Evolutionary conservation across 1,140 invertebrate genomes (phyloP), one percentile per base, ranked within the genome.

Genomic region (Leptinotarsa undecemlineata): DNA sequence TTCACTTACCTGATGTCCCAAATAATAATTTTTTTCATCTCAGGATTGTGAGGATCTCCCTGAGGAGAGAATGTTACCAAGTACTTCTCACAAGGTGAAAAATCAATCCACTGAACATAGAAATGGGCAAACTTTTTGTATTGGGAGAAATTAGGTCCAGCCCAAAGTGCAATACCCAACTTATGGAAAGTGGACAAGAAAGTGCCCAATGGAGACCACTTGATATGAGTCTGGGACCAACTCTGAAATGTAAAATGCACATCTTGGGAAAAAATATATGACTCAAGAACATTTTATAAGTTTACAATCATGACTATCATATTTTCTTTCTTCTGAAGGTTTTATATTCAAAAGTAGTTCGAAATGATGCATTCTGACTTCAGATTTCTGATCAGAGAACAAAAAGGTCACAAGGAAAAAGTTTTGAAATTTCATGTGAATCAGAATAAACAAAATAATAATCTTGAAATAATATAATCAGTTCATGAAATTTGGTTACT

Each of bases 71-170:
- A 98, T 0, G 96, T 97, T 0, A 98, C 96, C 61, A 99, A 85
- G 85, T 98, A 99, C 87, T 96, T 96, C 88, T 99, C 98, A 86
- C 94, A 95, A 0, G 98, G 98, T 61, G 98, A 99, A 85, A 99
- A 99, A 79, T 98, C 98, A 73, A 99, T 96, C 77, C 96, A 96
- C 80, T 97, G 95, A 1, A 98, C 98, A 79, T 93, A 92, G 3
- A 90, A 88, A 84, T 99, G 98, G 73, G 90, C 91, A 85, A 99
- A 99, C 81, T 94, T 93, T 82, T 94, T 93, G 76, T 98, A 94
- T 85, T 98, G 95, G 11, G 90, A 90, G 87, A 98, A 99, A 76
- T 94, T 92, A 48, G 95, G 93, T 1, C 98, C 97, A 67, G 96
- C 98, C 98, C 98, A 99, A 21, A 99, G 87, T 0, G 96, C 96